A percentile compares a stretch with the other conserved stretches of the same genome.
Evolutionary conservation across 2,797 vertebrate genomes (phyloP).

Genomic region (Platyrinchus mystaceus): DNA sequence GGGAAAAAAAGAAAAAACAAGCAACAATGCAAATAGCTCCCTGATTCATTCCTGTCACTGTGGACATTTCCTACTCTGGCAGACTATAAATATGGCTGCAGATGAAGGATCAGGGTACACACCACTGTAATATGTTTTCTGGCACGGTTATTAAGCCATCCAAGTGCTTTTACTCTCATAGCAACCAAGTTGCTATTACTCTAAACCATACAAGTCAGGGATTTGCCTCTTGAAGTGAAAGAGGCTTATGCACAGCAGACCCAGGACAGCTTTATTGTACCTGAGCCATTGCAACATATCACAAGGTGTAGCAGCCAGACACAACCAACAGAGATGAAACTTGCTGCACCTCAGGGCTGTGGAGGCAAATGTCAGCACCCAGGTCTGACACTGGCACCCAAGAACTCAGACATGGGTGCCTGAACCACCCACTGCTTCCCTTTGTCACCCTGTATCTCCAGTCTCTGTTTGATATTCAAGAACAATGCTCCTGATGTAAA

Average conservation of each 20-base stretch:
- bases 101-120: neutral
- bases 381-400: neutral
- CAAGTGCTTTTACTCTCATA: neutral
- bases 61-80: constrained; percentile 26
- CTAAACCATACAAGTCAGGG: neutral
- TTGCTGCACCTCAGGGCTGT: rapidly evolving
- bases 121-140: neutral
- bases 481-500: neutral
- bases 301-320: neutral
- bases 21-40: neutral
- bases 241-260: neutral
- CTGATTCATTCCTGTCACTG: constrained; percentile 21
- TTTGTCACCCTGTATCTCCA: neutral
- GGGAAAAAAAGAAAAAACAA: neutral
- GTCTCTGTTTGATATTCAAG: neutral
- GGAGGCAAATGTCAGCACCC: neutral
- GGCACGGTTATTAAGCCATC: neutral
- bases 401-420: neutral
- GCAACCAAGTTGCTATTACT: neutral
- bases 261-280: neutral
- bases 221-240: neutral
- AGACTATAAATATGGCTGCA: neutral
- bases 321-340: neutral
- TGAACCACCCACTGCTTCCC: rapidly evolving
- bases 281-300: neutral